Percentiles rank a stretch among this genome's conserved stretches.
phyloP scores from a whole-genome alignment of 2,113 vertebrate species.

The Gambusia holbrooki region DNA sequence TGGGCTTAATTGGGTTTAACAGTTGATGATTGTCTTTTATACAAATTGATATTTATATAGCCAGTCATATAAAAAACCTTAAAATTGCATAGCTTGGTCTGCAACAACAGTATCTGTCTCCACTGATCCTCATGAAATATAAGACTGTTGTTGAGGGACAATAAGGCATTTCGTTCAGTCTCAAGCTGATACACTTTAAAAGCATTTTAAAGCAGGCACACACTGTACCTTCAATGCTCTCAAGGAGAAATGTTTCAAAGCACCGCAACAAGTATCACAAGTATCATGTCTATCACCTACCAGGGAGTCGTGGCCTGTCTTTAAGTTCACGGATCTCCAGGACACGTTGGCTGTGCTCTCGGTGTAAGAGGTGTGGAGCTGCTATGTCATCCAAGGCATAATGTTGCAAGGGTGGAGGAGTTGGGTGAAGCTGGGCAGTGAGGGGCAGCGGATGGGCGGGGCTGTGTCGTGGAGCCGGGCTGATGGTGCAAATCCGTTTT shows the following conservation, averaged over 20 bases:
- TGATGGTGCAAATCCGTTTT: constrained; percentile 97
- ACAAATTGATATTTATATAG: neutral
- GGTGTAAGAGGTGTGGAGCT: constrained; percentile 91
- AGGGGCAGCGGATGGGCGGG: constrained; percentile 90
- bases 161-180: neutral
- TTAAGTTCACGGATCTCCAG: constrained; percentile 92
- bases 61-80: neutral
- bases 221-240: too few relatives aligned
- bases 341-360: constrained; percentile 88
- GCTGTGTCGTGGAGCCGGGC: constrained; percentile 95
- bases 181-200: neutral
- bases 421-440: constrained; percentile 90
- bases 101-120: too few relatives aligned
- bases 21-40: neutral
- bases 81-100: too few relatives aligned
- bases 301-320: constrained; percentile 85
- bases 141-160: too few relatives aligned
- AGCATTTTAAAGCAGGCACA: neutral
- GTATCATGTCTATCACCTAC: constrained; percentile 63
- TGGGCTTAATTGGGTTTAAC: neutral
- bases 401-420: constrained; percentile 95
- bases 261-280: too few relatives aligned
- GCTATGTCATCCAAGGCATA: constrained; percentile 96
- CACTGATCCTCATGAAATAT: too few relatives aligned
- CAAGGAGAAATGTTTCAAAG: too few relatives aligned